These are phyloP conservation scores for Oithona nana DNA, from an alignment of 2,888 invertebrate species.

Conservation along the genomic window DNA sequence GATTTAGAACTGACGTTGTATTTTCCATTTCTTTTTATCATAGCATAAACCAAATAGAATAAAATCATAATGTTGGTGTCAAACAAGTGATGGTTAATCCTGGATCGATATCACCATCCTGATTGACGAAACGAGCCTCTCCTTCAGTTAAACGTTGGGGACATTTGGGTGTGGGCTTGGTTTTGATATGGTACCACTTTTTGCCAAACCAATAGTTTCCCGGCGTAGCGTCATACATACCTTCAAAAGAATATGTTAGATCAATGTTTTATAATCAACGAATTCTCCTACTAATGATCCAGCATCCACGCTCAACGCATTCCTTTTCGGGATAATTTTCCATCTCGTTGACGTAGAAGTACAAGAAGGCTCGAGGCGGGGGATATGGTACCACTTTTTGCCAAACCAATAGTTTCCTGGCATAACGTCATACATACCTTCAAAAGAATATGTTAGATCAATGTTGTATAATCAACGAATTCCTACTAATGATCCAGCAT, in stretches of 20 bases:
- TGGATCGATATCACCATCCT: background rate
- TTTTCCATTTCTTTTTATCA: no score
- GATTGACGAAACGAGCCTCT: background rate
- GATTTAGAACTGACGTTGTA: no score
- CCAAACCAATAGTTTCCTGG: slow-evolving; percentile 2
- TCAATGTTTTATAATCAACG: background rate
- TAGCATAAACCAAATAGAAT: no score
- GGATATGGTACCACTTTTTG: slow-evolving; percentile 1
- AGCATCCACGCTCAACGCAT: background rate
- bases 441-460: background rate
- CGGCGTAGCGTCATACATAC: background rate
- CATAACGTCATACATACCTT: background rate
- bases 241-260: background rate
- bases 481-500: slow-evolving; percentile 1
- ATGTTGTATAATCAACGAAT: background rate
- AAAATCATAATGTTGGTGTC: no score
- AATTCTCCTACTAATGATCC: slow-evolving; percentile 7
- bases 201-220: slow-evolving; percentile 1
- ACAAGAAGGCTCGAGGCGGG: background rate
- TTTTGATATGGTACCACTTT: background rate
- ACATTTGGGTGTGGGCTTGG: background rate
- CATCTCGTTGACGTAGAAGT: background rate
- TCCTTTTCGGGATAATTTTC: background rate
- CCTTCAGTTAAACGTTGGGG: background rate
- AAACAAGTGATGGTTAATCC: slow-evolving; percentile 25